Evolutionary conservation across 1,140 invertebrate species (phyloP).

Genomic region (Linepithema humile): DNA sequence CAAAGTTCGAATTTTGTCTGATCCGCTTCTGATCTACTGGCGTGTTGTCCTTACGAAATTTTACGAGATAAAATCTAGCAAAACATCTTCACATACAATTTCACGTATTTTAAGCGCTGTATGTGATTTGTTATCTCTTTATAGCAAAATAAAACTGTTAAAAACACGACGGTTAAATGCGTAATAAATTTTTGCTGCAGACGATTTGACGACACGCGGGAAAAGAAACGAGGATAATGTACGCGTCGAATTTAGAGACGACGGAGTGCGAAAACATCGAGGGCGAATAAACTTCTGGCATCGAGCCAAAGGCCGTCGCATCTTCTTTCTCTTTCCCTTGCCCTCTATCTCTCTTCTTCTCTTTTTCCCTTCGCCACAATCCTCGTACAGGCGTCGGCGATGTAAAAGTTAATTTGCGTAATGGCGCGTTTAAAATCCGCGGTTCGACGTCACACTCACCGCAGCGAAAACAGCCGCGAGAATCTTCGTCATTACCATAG

Average conservation of each 20-base stretch:
- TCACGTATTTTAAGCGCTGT: background rate
- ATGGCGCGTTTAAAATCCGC: slow-evolving; percentile 63
- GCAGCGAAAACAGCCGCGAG: background rate
- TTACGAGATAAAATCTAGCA: background rate
- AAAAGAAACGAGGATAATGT: slow-evolving; percentile 51
- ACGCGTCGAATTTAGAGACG: slow-evolving; percentile 52
- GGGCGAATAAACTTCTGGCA: slow-evolving; percentile 59
- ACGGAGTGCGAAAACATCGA: slow-evolving; percentile 63
- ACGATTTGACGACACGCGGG: background rate
- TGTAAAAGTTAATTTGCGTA: slow-evolving; percentile 72
- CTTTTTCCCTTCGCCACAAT: slow-evolving; percentile 39
- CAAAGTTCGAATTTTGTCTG: background rate
- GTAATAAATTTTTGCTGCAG: slow-evolving; percentile 27
- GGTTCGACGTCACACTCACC: background rate
- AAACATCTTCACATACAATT: background rate
- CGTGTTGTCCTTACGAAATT: background rate
- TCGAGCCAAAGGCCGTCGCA: slow-evolving; percentile 48
- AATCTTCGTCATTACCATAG: background rate
- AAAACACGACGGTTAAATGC: slow-evolving; percentile 11
- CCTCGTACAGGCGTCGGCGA: slow-evolving; percentile 21
- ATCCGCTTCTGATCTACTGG: background rate
- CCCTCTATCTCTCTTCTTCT: slow-evolving; percentile 50
- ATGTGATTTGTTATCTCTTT: background rate
- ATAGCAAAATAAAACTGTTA: background rate
- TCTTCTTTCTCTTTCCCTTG: slow-evolving; percentile 37